phyloP scores from a whole-genome alignment of 2,797 vertebrate species.

The Channallabes apus region DNA sequence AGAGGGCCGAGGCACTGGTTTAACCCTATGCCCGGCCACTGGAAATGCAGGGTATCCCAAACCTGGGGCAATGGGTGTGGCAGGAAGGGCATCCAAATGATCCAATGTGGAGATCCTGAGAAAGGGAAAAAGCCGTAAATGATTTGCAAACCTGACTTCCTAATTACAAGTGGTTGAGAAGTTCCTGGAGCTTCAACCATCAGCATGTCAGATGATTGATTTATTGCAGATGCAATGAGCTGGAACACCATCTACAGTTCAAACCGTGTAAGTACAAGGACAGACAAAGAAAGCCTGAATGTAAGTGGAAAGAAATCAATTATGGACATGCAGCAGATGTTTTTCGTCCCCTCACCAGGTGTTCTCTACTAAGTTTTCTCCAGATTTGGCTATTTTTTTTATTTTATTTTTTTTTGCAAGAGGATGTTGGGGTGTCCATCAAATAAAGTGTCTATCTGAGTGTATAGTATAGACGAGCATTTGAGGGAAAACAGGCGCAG shows the following conservation, averaged over 20 bases:
- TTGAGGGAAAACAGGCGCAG: constrained; percentile 13
- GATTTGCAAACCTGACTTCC: background rate
- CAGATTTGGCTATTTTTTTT: background rate
- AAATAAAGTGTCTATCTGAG: constrained; percentile 23
- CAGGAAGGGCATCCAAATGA: too few species aligned
- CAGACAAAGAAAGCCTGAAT: background rate
- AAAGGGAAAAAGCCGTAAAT: too few species aligned
- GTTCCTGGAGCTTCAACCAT: background rate
- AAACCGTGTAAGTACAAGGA: background rate
- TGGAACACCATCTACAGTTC: constrained; percentile 26
- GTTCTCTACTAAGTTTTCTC: background rate
- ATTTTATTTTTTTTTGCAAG: background rate
- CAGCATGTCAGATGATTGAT: background rate
- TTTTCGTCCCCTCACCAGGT: constrained; percentile 27
- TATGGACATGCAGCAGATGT: constrained; percentile 32
- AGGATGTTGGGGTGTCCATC: background rate
- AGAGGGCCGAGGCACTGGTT: too few species aligned
- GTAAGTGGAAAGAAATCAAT: background rate
- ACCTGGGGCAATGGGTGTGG: too few species aligned
- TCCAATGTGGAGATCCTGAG: too few species aligned
- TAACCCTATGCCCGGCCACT: too few species aligned
- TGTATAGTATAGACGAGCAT: constrained; percentile 1
- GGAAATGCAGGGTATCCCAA: too few species aligned
- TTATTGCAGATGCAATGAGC: constrained; percentile 1
- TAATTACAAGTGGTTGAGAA: background rate